These are phyloP conservation scores for Pholis gunnellus DNA, from an alignment of 2,113 vertebrate genomes.

Conservation along the genomic window DNA sequence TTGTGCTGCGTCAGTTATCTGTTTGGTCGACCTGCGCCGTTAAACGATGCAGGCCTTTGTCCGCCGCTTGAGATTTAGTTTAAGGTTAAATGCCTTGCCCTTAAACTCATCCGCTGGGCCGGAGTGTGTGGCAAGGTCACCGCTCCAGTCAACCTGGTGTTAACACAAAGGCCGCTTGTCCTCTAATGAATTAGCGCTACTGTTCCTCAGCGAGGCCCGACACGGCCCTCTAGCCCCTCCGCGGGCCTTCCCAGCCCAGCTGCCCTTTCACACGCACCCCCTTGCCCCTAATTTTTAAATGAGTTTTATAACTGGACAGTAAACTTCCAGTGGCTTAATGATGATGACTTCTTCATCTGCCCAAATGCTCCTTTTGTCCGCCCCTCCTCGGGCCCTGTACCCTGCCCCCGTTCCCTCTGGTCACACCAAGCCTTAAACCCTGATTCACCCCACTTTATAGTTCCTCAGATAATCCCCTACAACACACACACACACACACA, in stretches of 20 bases:
- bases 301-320: slow-evolving; percentile 89
- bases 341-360: slow-evolving; percentile 97
- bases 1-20: slow-evolving; percentile 35
- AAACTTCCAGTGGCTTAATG: slow-evolving; percentile 92
- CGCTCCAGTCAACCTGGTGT: slow-evolving; percentile 72
- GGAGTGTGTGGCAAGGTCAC: slow-evolving; percentile 85
- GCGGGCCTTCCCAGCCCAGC: slow-evolving; percentile 61
- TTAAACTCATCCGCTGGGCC: slow-evolving; percentile 81
- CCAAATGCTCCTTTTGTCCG: slow-evolving; percentile 94
- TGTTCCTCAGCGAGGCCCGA: slow-evolving; percentile 47
- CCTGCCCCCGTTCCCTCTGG: slow-evolving; percentile 80
- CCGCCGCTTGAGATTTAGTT: slow-evolving; percentile 76
- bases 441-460: slow-evolving; percentile 82
- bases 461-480: slow-evolving; percentile 74
- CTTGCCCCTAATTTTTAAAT: slow-evolving; percentile 82
- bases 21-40: slow-evolving; percentile 35
- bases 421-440: slow-evolving; percentile 79
- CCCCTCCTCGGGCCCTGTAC: slow-evolving; percentile 72
- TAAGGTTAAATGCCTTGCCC: slow-evolving; percentile 86
- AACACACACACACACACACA: slow-evolving; percentile 35
- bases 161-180: slow-evolving; percentile 81
- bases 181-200: slow-evolving; percentile 79
- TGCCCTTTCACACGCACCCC: slow-evolving; percentile 82
- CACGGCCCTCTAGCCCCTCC: slow-evolving; percentile 43
- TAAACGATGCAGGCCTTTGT: slow-evolving; percentile 67